Conservation (phyloP, 2,797 vertebrate species). For the Lepilemur ruficaudatus region DNA sequence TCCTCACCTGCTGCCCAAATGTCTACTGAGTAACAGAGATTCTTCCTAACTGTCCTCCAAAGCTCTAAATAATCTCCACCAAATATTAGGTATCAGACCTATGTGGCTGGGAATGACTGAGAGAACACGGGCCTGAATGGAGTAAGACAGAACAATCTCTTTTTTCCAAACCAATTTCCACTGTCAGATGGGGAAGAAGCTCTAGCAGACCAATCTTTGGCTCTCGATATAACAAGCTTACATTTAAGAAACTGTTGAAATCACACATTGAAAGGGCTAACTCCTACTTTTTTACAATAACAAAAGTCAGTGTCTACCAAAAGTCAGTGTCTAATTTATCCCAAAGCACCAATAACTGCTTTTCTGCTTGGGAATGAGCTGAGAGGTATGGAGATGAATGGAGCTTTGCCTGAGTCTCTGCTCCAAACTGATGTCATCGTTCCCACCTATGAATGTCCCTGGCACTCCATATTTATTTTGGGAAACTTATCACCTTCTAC, state of each 20-base stretch:
- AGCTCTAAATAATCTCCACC: neutral
- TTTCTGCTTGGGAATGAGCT: neutral
- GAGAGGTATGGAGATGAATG: neutral
- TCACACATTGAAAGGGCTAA: neutral
- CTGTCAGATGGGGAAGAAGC: neutral
- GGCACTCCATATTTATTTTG: slow-evolving; percentile 4
- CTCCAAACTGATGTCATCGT: neutral
- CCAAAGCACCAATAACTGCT: neutral
- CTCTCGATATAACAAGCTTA: neutral
- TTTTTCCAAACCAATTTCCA: neutral
- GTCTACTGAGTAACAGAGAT: neutral
- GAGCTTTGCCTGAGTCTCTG: neutral
- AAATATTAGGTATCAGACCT: neutral
- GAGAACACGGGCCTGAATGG: neutral
- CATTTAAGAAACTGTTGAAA: slow-evolving; percentile 28
- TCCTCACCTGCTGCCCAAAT: slow-evolving; percentile 8
- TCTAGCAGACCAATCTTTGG: neutral
- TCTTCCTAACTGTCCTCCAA: slow-evolving; percentile 29
- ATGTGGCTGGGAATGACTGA: neutral
- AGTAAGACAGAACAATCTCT: neutral
- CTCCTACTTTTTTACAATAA: neutral
- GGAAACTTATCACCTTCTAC: slow-evolving; percentile 20
- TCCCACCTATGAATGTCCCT: neutral
- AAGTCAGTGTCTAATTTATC: neutral
- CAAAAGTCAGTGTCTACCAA: neutral